These are phyloP conservation scores for Antennarius maculatus DNA, from an alignment of 2,797 vertebrate genomes.

Conservation along the genomic window DNA sequence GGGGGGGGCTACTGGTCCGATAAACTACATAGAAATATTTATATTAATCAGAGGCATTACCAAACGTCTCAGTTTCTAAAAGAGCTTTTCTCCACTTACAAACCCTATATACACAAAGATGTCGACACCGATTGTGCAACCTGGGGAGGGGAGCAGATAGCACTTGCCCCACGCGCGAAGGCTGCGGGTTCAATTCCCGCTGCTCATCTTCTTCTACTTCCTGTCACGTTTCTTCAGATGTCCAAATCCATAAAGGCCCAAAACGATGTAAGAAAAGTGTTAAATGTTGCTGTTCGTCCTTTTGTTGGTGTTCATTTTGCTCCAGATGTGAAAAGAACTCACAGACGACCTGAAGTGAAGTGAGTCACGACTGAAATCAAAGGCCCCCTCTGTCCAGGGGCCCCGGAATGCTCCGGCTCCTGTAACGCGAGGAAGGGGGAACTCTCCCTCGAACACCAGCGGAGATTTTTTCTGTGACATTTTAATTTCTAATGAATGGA, in stretches of 20 bases:
- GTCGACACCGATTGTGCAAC: constrained; percentile 29
- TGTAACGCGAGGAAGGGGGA: constrained; percentile 23
- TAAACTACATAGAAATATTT: constrained; percentile 77
- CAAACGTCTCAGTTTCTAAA: constrained; percentile 64
- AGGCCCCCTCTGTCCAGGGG: constrained; percentile 8
- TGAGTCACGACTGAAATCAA: constrained; percentile 14
- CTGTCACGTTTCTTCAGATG: no score
- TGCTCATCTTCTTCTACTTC: no score
- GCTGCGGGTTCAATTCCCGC: no score
- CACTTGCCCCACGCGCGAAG: no score
- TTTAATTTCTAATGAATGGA: neutral
- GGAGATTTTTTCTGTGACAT: constrained; percentile 15
- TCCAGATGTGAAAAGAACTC: constrained; percentile 40
- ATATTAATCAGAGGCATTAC: constrained; percentile 71
- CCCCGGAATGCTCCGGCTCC: constrained; percentile 1
- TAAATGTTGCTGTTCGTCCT: constrained; percentile 37
- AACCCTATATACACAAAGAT: constrained; percentile 60
- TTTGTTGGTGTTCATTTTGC: constrained; percentile 31
- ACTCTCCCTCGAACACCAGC: constrained; percentile 6
- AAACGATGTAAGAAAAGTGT: constrained; percentile 12
- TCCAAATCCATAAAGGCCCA: no score
- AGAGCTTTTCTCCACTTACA: constrained; percentile 72
- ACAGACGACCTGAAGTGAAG: constrained; percentile 30
- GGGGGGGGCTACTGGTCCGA: constrained; percentile 47
- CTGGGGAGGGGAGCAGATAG: no score